These are phyloP conservation scores for Leptinotarsa undecemlineata DNA, from an alignment of 1,140 invertebrate species.

Conservation along the genomic window DNA sequence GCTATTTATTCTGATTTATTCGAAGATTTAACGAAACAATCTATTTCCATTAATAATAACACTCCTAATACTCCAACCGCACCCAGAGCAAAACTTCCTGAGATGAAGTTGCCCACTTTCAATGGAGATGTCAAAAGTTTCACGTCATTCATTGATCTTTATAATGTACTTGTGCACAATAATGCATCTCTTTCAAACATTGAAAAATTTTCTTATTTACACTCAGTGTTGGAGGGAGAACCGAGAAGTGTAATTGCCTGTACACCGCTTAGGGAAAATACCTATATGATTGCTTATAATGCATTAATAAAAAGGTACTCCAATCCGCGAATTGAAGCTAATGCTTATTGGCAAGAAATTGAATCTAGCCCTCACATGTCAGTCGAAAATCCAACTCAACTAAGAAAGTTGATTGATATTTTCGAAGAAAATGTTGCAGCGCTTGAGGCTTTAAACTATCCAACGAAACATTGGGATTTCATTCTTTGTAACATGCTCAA, in stretches of 20 bases:
- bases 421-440: neutral
- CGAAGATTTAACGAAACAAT: neutral
- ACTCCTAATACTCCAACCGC: too few relatives aligned
- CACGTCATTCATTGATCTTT: slow-evolving; percentile 11
- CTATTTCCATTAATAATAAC: too few relatives aligned
- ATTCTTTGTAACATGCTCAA: slow-evolving; percentile 1
- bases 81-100: neutral
- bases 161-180: slow-evolving; percentile 11
- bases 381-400: neutral
- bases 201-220: slow-evolving; percentile 9
- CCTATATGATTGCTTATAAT: slow-evolving; percentile 12
- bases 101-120: slow-evolving; percentile 16
- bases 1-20: slow-evolving; percentile 2
- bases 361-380: neutral
- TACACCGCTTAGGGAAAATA: neutral
- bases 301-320: slow-evolving; percentile 6
- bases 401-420: neutral
- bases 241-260: slow-evolving; percentile 5
- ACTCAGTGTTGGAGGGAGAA: neutral
- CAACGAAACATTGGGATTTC: slow-evolving; percentile 1
- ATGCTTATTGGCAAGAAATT: slow-evolving; percentile 11
- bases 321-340: neutral
- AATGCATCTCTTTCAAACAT: slow-evolving; percentile 12
- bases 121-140: neutral
- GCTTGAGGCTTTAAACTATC: neutral